These are phyloP conservation scores for Graphium colonna DNA, from an alignment of 2,888 invertebrate species.

Conservation along the genomic window DNA sequence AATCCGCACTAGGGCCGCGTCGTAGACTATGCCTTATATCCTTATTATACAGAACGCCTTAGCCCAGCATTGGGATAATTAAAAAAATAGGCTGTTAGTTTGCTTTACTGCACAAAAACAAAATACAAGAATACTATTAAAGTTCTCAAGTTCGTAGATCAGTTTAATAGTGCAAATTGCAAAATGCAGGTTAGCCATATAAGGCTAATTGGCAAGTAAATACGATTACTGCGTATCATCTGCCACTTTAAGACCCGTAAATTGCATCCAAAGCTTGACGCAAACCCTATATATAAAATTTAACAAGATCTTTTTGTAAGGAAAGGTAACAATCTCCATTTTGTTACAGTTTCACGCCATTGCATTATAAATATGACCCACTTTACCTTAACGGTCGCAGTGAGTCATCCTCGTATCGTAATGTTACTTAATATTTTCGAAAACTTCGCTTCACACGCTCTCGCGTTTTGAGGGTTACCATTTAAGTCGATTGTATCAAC, in stretches of 20 bases:
- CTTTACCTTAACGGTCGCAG: conserved; percentile 11
- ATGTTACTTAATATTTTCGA: conserved; percentile 2
- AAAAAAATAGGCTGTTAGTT: too few relatives aligned
- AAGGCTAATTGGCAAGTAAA: neutral
- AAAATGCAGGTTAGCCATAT: neutral
- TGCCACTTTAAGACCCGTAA: neutral
- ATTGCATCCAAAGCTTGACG: neutral
- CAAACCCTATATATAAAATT: conserved; percentile 5
- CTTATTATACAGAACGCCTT: too few relatives aligned
- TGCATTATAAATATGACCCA: conserved; percentile 13
- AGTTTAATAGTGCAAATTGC: neutral
- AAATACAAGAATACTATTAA: too few relatives aligned
- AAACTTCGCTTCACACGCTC: conserved; percentile 1
- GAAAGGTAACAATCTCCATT: neutral
- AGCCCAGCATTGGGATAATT: too few relatives aligned
- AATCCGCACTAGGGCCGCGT: too few relatives aligned
- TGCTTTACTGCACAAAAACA: too few relatives aligned
- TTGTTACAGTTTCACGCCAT: conserved; percentile 10
- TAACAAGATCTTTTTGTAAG: conserved; percentile 8
- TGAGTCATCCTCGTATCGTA: conserved; percentile 10
- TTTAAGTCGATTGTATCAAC: neutral
- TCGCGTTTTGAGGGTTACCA: conserved; percentile 1
- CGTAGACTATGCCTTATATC: too few relatives aligned
- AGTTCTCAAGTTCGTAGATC: too few relatives aligned
- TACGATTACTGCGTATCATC: neutral